Conservation (phyloP, 2,888 invertebrate genomes). For the Eulithis testata region DNA sequence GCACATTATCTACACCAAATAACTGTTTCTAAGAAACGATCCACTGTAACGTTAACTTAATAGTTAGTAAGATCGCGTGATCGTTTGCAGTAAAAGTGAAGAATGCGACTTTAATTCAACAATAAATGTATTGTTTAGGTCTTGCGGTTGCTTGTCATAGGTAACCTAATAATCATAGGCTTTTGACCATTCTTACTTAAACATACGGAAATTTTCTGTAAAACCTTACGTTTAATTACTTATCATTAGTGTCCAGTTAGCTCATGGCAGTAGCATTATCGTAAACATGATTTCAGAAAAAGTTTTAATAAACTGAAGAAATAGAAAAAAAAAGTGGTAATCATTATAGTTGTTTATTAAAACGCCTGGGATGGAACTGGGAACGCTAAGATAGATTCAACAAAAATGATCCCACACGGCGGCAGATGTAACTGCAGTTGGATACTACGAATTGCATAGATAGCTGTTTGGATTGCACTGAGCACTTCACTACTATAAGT, state of each 20-base stretch:
- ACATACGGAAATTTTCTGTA: neutral
- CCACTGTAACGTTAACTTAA: slow-evolving; percentile 37
- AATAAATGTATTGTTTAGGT: slow-evolving; percentile 45
- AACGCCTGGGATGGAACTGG: neutral
- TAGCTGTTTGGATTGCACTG: slow-evolving; percentile 3
- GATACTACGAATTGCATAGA: slow-evolving; percentile 1
- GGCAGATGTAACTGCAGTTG: slow-evolving; percentile 1
- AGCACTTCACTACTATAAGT: neutral
- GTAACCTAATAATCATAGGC: neutral
- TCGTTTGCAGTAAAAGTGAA: slow-evolving; percentile 63
- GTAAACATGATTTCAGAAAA: too few relatives aligned
- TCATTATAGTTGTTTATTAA: neutral
- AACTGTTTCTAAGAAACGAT: slow-evolving; percentile 50
- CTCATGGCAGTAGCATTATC: too few relatives aligned
- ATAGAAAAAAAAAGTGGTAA: too few relatives aligned
- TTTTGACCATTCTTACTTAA: neutral
- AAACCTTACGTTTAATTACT: too few relatives aligned
- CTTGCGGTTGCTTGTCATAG: slow-evolving; percentile 32
- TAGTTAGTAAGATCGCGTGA: slow-evolving; percentile 61
- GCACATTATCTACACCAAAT: slow-evolving; percentile 39
- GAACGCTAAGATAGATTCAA: slow-evolving; percentile 1
- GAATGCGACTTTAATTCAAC: slow-evolving; percentile 52
- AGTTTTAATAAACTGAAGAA: too few relatives aligned
- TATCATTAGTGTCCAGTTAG: too few relatives aligned
- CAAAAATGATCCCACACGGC: neutral